phyloP scores from a whole-genome alignment of 92 coral and sea anemone species.

The Parazoanthus swiftii region DNA sequence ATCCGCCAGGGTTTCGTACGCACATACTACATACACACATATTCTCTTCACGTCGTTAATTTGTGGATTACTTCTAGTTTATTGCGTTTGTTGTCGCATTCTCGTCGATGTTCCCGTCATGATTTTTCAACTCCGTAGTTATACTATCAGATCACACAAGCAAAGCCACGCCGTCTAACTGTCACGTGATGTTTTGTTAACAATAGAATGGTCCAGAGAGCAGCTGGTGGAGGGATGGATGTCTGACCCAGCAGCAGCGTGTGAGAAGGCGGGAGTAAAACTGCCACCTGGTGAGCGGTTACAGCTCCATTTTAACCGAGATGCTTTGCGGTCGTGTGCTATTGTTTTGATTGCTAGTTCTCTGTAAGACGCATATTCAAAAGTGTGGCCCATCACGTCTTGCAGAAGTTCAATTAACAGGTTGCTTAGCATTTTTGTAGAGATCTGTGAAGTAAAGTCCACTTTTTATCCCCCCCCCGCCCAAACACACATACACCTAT shows the following conservation, averaged over 20 bases:
- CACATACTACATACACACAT: no score
- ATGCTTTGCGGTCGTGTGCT: not conserved
- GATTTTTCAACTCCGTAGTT: not conserved
- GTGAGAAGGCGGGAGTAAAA: constrained; percentile 94
- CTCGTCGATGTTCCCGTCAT: not conserved
- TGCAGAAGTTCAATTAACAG: no score
- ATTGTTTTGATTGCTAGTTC: not conserved
- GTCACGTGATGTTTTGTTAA: not conserved
- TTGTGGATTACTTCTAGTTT: no score
- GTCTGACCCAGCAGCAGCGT: constrained; percentile 84
- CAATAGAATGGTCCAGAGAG: constrained; percentile 93
- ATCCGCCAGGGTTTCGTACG: no score
- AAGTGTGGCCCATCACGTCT: not conserved
- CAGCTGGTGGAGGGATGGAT: constrained; percentile 94
- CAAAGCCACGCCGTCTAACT: not conserved
- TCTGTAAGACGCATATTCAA: not conserved
- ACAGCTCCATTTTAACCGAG: not conserved
- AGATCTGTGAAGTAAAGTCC: no score
- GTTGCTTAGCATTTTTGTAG: no score
- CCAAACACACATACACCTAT: no score
- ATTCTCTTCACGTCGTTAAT: no score
- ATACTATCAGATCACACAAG: not conserved
- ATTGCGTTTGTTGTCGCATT: no score
- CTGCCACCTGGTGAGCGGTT: constrained; percentile 71
- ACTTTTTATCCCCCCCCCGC: no score